These are phyloP conservation scores for Leucophora obtusa DNA, from an alignment of 2,888 invertebrate genomes.

Conservation along the genomic window DNA sequence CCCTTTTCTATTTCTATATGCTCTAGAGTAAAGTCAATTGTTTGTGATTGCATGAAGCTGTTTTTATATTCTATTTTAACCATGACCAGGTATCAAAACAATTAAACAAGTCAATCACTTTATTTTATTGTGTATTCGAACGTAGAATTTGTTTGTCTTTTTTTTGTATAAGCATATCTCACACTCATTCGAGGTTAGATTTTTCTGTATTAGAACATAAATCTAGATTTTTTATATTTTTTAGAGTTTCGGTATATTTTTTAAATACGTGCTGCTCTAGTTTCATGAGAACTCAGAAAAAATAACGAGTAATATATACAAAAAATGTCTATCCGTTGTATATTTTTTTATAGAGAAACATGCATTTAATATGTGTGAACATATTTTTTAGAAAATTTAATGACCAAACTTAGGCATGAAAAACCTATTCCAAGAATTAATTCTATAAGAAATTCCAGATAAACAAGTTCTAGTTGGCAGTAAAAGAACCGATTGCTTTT, in stretches of 20 bases:
- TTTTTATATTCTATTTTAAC: slow-evolving; percentile 39
- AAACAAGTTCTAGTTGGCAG: too few relatives aligned
- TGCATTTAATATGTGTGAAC: background rate
- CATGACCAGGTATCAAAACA: slow-evolving; percentile 69
- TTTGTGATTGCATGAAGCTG: background rate
- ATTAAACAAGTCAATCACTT: slow-evolving; percentile 65
- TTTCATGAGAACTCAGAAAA: slow-evolving; percentile 26
- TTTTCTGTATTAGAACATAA: slow-evolving; percentile 49
- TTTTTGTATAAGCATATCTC: slow-evolving; percentile 49
- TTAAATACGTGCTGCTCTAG: slow-evolving; percentile 52
- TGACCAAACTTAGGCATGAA: background rate
- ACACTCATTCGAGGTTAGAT: slow-evolving; percentile 44
- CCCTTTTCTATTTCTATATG: background rate
- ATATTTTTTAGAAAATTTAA: background rate
- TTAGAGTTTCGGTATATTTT: slow-evolving; percentile 51
- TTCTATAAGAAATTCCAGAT: too few relatives aligned
- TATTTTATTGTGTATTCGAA: slow-evolving; percentile 32
- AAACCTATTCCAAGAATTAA: background rate
- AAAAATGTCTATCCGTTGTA: background rate
- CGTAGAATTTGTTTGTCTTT: slow-evolving; percentile 32
- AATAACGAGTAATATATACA: background rate
- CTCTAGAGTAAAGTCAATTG: background rate
- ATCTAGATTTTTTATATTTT: slow-evolving; percentile 44
- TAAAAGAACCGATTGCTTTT: too few relatives aligned
- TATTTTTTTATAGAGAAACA: background rate